Conservation (phyloP, 2,888 invertebrate genomes). For the Cheilosia vernalis region DNA sequence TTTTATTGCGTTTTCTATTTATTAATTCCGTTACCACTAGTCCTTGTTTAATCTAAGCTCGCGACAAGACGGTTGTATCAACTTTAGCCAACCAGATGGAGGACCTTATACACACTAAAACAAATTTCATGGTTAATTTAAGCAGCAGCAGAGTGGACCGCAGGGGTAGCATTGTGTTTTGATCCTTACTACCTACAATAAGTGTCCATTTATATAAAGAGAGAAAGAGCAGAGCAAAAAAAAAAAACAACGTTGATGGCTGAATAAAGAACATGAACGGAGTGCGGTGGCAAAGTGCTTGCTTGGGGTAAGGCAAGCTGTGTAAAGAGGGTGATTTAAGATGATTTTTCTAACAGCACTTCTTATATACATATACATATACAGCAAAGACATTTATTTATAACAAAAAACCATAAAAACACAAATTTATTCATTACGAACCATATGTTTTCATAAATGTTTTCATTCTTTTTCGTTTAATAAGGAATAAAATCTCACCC, state of each 20-base stretch:
- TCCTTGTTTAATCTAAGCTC: constrained; percentile 38
- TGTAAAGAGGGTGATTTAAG: not conserved
- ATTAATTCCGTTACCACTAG: constrained; percentile 36
- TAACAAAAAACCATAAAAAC: too few species aligned
- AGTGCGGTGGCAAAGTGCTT: not conserved
- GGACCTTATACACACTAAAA: constrained; percentile 19
- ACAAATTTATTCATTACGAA: too few species aligned
- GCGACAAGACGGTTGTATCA: not conserved
- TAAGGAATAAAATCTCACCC: too few species aligned
- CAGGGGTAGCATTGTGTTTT: not conserved
- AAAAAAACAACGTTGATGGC: not conserved
- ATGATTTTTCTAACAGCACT: too few species aligned
- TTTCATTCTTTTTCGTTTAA: too few species aligned
- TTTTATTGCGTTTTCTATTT: constrained; percentile 18
- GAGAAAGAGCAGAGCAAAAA: not conserved
- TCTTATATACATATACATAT: too few species aligned
- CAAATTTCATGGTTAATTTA: constrained; percentile 40
- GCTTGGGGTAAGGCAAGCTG: too few species aligned
- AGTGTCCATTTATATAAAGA: too few species aligned
- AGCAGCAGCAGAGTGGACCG: not conserved
- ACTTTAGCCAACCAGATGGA: not conserved
- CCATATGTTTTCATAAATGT: too few species aligned
- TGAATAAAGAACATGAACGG: not conserved
- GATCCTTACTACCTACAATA: not conserved
- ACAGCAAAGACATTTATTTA: too few species aligned